Evolutionary conservation across 2,888 invertebrate species (phyloP), one percentile per base, ranked within the genome.

Genomic region (Geotrupes spiniger): DNA sequence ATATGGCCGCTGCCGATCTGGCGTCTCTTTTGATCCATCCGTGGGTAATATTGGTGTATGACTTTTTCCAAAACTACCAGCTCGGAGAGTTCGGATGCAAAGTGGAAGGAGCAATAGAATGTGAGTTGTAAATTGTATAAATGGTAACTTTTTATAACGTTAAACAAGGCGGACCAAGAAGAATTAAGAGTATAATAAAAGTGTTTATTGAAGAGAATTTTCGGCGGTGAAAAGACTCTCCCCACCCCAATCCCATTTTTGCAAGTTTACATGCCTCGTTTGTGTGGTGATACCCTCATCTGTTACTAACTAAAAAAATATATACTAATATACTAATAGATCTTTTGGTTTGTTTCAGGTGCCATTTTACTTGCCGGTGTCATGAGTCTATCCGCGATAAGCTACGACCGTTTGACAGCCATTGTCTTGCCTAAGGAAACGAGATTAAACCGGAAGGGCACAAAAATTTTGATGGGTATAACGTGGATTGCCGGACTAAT

Each of bases 331-430:
- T 4, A 21, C 3, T 4, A 21, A 21, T 4, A 21, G 6, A 21
- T 4, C 3, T 21, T 21, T 4, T 21, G 3, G 3, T 10, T 33
- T 21, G 36, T 62, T 61, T 36, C 38, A 83, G 89, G 85, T 36
- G 76, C 84, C 0, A 76, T 89, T 41, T 76, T 92, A 1, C 74
- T 92, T 41, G 83, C 89, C 2, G 85, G 87, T 36, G 87, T 92
- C 0, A 80, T 87, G 51, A 90, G 87, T 47, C 76, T 92, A 48
- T 83, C 87, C 26, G 79, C 84, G 14, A 86, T 92, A 0, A 89
- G 89, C 40, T 90, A 89, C 63, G 91, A 92, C 65, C 79, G 92
- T 12, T 74, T 92, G 15, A 87, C 89, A 2, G 89, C 89, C 4
- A 89, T 92, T 29, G 85, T 86, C 0, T 70, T 87, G 46, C 86